Evolutionary conservation across 2,888 invertebrate species (phyloP), one percentile per base, ranked within the genome.

Genomic region (Eustalomyia histrio): DNA sequence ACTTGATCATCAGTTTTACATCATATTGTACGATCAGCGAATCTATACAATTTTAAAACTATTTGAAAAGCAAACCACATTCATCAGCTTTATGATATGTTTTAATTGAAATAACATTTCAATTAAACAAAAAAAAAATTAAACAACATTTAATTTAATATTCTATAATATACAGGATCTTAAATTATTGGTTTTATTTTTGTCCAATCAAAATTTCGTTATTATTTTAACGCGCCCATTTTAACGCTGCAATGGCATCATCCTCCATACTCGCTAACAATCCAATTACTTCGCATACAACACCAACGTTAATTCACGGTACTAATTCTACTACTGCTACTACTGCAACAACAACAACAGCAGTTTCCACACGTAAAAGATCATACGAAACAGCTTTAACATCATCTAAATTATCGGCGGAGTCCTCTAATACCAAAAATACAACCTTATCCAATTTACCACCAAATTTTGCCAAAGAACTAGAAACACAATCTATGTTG

Each of bases 251-350:
- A 85, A 89, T 89, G 89, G 89, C 89, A 88, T 89, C 90, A 86
- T 88, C 89, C 86, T 89, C 89, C 82, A 83, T 89, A 85, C 85
- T 90, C 82, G 84, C 89, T 79, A 88, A 85, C 83, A 90, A 86
- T 87, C 86, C 87, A 86, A 87, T 89, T 84, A 87, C 87, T 84
- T 86, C 84, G 83, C 86, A 86, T 83, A 83, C 86, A 29, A 65
- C 83, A 64, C 29, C 83, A 33, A 73, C 83, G 52, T 75, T 84
- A 76, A 52, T 82, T 71, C 74, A 80, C 16, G 71, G 82, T 67
- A 79, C 85, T 57, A 68, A 82, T 57, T 80, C 83, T 58, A 52
- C 73, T 29, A 29, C 29, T 76, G 80, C 83, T 35, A 39, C 82
- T n/a, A 33, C 68, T 17, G 52, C 80, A 35, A 35, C 79, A 71